Evolutionary conservation across 2,797 vertebrate genomes (phyloP).

Genomic region (Miichthys miiuy): DNA sequence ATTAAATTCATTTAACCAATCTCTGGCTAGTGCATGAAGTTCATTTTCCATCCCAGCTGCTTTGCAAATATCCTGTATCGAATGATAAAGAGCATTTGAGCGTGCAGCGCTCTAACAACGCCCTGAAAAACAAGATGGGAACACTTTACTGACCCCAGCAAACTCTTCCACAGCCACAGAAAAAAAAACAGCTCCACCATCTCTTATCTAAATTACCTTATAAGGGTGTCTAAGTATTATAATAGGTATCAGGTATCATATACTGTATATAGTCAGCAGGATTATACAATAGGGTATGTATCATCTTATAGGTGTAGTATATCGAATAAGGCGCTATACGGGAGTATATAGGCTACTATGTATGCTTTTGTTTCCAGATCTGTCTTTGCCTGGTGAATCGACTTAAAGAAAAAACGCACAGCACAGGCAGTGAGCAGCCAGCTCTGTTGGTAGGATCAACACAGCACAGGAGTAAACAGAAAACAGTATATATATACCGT

Average conservation of each 20-base stretch:
- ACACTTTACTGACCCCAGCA: slow-evolving; percentile 53
- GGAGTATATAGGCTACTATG: slow-evolving; percentile 84
- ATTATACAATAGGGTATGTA: slow-evolving; percentile 87
- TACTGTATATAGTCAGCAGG: slow-evolving; percentile 84
- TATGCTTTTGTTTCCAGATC: slow-evolving; percentile 72
- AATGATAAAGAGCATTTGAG: slow-evolving; percentile 45
- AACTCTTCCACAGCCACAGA: slow-evolving; percentile 70
- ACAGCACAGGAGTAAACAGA: slow-evolving; percentile 1
- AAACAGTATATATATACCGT: slow-evolving; percentile 30
- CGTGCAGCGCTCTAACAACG: not conserved
- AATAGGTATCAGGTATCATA: slow-evolving; percentile 84
- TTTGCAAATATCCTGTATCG: not conserved
- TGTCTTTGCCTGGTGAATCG: slow-evolving; percentile 58
- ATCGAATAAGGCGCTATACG: slow-evolving; percentile 87
- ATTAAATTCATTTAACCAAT: not conserved
- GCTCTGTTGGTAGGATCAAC: slow-evolving; percentile 34
- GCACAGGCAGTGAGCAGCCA: slow-evolving; percentile 58
- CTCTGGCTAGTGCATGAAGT: not conserved
- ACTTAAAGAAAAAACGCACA: slow-evolving; percentile 28
- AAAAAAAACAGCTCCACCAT: slow-evolving; percentile 69
- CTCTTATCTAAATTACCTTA: slow-evolving; percentile 83
- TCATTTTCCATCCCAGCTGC: not conserved
- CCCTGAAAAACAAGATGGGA: slow-evolving; percentile 40
- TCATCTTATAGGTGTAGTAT: slow-evolving; percentile 86
- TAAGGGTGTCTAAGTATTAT: slow-evolving; percentile 82